Conservation (phyloP, 2,113 vertebrate genomes). For the Emydura subglobosa region DNA sequence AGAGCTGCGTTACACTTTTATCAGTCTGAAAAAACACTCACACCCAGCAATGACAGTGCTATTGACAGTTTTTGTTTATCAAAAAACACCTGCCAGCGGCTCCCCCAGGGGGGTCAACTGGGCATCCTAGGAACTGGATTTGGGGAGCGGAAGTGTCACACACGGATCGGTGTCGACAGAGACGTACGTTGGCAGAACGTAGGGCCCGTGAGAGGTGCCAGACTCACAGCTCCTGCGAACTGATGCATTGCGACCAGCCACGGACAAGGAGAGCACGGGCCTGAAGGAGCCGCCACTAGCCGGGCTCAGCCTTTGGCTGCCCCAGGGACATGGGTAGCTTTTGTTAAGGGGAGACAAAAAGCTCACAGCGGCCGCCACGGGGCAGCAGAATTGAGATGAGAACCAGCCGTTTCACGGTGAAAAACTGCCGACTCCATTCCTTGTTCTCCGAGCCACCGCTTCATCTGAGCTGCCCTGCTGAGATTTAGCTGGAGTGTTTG, state of each 20-base stretch:
- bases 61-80: not conserved
- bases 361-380: too few species aligned
- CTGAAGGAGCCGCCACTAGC: too few species aligned
- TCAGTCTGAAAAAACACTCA: not conserved
- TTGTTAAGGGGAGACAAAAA: too few species aligned
- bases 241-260: not conserved
- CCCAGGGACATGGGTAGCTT: not conserved
- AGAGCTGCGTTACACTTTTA: not conserved
- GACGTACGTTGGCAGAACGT: not conserved
- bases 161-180: too few species aligned
- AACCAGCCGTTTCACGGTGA: not conserved
- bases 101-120: not conserved
- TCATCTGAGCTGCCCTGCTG: not conserved
- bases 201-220: not conserved
- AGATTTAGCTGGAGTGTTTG: not conserved
- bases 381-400: not conserved
- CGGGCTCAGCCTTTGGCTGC: too few species aligned
- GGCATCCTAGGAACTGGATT: too few species aligned
- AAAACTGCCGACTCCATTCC: not conserved
- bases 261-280: not conserved
- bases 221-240: not conserved
- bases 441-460: not conserved
- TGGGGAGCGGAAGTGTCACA: not conserved
- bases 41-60: too few species aligned
- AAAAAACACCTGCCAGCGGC: not conserved